Percentiles rank a stretch among this genome's conserved stretches.
Conservation (phyloP, 2,888 invertebrate genomes). For the Nineta flava region DNA sequence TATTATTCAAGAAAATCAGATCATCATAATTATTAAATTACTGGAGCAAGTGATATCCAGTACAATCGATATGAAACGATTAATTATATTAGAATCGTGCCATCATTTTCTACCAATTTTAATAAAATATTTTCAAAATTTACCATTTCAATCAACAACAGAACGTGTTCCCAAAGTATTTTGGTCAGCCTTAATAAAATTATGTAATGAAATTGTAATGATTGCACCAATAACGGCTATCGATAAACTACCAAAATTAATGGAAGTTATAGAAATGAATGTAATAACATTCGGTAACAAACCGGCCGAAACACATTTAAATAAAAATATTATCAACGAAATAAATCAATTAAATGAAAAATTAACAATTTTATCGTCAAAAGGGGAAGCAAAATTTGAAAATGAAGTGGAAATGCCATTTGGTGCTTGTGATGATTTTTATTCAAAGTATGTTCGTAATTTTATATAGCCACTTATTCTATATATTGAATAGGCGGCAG, state of each 20-base stretch:
- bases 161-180: conserved; percentile 14
- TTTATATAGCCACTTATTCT: too few species aligned
- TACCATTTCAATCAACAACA: conserved; percentile 11
- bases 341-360: too few species aligned
- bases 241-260: conserved; percentile 19
- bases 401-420: too few species aligned
- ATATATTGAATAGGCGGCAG: too few species aligned
- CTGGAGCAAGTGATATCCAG: conserved; percentile 27
- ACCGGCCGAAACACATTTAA: too few species aligned
- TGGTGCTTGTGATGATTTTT: too few species aligned
- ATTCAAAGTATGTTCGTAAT: conserved; percentile 25
- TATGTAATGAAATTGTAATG: conserved; percentile 24
- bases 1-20: conserved; percentile 21
- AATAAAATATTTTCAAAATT: conserved; percentile 12
- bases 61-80: conserved; percentile 11
- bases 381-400: too few species aligned
- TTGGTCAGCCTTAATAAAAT: conserved; percentile 15
- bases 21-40: conserved; percentile 31
- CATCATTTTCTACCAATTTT: conserved; percentile 14
- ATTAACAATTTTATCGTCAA: too few species aligned
- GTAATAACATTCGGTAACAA: too few species aligned
- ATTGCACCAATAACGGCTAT: conserved; percentile 19
- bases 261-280: too few species aligned
- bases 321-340: too few species aligned
- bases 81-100: conserved; percentile 12